phyloP scores from a whole-genome alignment of 2,113 vertebrate genomes.

The Gallinago media region DNA sequence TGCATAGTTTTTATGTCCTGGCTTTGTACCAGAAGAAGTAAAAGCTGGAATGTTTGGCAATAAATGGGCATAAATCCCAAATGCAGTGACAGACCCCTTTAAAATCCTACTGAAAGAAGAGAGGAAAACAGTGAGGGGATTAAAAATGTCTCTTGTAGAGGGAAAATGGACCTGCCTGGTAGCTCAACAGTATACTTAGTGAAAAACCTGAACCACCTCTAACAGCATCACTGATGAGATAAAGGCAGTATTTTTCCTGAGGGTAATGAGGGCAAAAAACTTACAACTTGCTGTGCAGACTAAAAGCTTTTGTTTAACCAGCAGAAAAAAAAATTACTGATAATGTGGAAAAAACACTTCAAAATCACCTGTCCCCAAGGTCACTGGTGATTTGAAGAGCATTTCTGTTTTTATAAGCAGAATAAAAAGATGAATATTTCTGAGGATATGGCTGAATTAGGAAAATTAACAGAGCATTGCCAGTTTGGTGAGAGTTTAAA shows the following conservation, averaged over 20 bases:
- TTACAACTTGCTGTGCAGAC: not conserved
- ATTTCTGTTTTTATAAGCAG: not conserved
- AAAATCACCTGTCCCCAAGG: not conserved
- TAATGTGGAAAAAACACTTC: not conserved
- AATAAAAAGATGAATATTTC: not conserved
- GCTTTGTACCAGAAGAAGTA: not conserved
- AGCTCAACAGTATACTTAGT: not conserved
- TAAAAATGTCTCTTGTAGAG: not conserved
- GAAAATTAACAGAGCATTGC: not conserved
- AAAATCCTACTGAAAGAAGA: not conserved
- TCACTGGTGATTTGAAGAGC: not conserved
- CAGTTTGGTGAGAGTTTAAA: not conserved
- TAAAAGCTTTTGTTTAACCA: slow-evolving; percentile 15
- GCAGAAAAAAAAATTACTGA: not conserved
- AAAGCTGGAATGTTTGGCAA: not conserved
- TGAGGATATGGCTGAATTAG: not conserved
- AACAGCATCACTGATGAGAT: not conserved
- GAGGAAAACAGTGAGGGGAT: not conserved
- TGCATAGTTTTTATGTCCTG: not conserved
- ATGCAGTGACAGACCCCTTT: fast-evolving
- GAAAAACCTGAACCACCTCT: not conserved
- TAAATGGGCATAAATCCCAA: not conserved
- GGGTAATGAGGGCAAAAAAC: not conserved
- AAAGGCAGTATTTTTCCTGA: not conserved
- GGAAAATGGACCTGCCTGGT: not conserved